phyloP scores from a whole-genome alignment of 2,113 vertebrate species.

The Nettapus auritus region DNA sequence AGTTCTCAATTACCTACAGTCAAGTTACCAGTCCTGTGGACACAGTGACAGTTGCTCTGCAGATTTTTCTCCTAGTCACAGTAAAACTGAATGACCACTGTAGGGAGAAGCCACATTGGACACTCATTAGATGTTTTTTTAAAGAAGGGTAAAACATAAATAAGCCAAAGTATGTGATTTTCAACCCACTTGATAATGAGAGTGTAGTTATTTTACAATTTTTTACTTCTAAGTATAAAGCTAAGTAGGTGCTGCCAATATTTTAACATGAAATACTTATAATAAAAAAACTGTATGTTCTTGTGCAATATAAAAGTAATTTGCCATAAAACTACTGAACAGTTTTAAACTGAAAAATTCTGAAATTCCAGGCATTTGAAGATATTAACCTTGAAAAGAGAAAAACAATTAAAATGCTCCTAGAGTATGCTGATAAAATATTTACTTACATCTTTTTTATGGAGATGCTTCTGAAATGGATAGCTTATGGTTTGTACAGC shows the following conservation, averaged over 20 bases:
- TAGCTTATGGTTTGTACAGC: slow-evolving; percentile 91
- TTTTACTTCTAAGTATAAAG: background rate
- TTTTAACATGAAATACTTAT: background rate
- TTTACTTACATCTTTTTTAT: slow-evolving; percentile 93
- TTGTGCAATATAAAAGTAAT: background rate
- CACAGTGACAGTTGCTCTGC: too few species aligned
- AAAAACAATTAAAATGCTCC: slow-evolving; percentile 76
- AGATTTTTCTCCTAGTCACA: too few species aligned
- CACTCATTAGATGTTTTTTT: background rate
- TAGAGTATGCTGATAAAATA: slow-evolving; percentile 87
- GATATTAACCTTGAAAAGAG: slow-evolving; percentile 84
- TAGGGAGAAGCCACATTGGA: background rate
- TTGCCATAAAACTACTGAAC: background rate
- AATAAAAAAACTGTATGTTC: background rate
- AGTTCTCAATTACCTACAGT: too few species aligned
- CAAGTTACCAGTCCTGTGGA: too few species aligned
- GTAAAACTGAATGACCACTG: too few species aligned
- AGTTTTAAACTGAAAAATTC: background rate
- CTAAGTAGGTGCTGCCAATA: background rate
- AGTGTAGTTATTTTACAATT: background rate
- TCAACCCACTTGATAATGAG: background rate
- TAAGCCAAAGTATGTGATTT: background rate
- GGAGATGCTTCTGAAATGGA: slow-evolving; percentile 96
- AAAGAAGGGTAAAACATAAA: background rate
- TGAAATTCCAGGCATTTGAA: slow-evolving; percentile 88